These are phyloP conservation scores for Drosophila dunni DNA, from an alignment of 1,140 invertebrate species.

Conservation along the genomic window DNA sequence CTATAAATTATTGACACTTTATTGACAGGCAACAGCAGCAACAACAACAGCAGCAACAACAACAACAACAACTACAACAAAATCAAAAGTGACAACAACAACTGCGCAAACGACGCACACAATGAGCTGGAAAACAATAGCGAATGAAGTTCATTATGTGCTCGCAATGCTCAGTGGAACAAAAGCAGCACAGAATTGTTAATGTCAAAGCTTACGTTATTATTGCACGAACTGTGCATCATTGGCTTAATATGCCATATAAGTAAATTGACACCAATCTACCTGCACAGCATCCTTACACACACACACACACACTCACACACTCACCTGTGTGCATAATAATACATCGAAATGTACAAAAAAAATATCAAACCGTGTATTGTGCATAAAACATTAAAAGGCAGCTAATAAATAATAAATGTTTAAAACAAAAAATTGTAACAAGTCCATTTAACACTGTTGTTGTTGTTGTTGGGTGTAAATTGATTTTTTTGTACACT, in stretches of 20 bases:
- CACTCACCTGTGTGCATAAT: no score
- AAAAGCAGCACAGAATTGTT: conserved; percentile 32
- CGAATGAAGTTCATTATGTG: conserved; percentile 60
- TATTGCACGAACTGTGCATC: conserved; percentile 4
- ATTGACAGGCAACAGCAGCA: conserved; percentile 64
- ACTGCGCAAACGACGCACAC: conserved; percentile 24
- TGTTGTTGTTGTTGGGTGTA: conserved; percentile 30
- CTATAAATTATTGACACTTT: conserved; percentile 84
- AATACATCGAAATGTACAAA: conserved; percentile 41
- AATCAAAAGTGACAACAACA: conserved; percentile 17
- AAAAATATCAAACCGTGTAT: conserved; percentile 37
- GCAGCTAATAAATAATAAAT: conserved; percentile 75
- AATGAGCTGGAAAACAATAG: conserved; percentile 52
- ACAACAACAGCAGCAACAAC: conserved; percentile 26
- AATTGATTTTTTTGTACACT: conserved; percentile 61
- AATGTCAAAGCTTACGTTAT: conserved; percentile 8
- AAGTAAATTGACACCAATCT: conserved; percentile 19
- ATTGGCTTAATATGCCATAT: conserved; percentile 38
- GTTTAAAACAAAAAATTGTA: conserved; percentile 53
- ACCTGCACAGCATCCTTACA: not conserved
- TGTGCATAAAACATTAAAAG: conserved; percentile 69
- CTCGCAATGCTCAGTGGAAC: conserved; percentile 62
- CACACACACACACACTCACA: no score
- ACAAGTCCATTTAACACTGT: conserved; percentile 80
- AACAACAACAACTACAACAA: conserved; percentile 33